Conservation (phyloP, 2,113 vertebrate species). For the Lucifuga dentata region DNA sequence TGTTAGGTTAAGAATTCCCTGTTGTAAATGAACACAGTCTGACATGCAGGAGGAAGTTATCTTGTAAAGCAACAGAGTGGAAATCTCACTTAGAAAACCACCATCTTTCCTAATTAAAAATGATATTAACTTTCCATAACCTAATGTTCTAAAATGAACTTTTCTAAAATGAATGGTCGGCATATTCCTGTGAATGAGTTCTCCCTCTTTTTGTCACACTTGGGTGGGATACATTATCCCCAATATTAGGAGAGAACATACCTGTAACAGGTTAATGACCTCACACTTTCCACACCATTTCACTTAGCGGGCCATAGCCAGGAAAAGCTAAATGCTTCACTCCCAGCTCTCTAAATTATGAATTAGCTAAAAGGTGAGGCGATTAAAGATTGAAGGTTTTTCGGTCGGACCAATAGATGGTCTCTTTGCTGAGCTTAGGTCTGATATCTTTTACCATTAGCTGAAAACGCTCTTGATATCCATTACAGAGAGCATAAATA, state of each 20-base stretch:
- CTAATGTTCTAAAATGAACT: slow-evolving; percentile 65
- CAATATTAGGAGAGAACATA: slow-evolving; percentile 74
- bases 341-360: slow-evolving; percentile 83
- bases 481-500: slow-evolving; percentile 77
- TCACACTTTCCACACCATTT: slow-evolving; percentile 83
- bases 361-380: slow-evolving; percentile 77
- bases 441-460: slow-evolving; percentile 62
- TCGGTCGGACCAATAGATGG: slow-evolving; percentile 57
- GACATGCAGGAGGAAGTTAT: slow-evolving; percentile 53
- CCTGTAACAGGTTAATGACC: slow-evolving; percentile 82
- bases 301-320: slow-evolving; percentile 74
- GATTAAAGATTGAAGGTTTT: slow-evolving; percentile 80
- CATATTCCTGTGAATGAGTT: slow-evolving; percentile 38
- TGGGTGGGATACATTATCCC: slow-evolving; percentile 72
- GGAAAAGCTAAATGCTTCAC: slow-evolving; percentile 74
- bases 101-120: slow-evolving; percentile 67
- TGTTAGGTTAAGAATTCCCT: slow-evolving; percentile 24
- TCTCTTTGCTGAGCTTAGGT: slow-evolving; percentile 33
- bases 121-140: slow-evolving; percentile 72
- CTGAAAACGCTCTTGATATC: slow-evolving; percentile 63
- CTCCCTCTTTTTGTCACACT: slow-evolving; percentile 70
- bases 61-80: slow-evolving; percentile 44
- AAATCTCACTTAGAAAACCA: slow-evolving; percentile 34
- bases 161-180: slow-evolving; percentile 44
- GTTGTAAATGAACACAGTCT: slow-evolving; percentile 26